These are phyloP conservation scores for Falco punctatus DNA, from an alignment of 2,113 vertebrate species.

Conservation along the genomic window DNA sequence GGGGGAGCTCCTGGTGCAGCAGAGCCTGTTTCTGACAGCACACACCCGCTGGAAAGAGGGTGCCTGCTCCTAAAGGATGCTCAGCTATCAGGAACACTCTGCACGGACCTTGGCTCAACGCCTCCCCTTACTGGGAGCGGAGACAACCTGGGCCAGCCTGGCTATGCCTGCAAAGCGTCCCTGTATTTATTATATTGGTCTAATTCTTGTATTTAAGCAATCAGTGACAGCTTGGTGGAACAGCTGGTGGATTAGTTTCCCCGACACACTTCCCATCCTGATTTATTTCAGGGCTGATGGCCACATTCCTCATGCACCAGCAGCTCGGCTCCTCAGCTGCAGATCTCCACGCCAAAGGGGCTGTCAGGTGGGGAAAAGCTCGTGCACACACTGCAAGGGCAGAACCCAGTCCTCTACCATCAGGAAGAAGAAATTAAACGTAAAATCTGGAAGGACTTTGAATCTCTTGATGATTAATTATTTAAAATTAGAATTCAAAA, in stretches of 20 bases:
- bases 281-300: neutral
- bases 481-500: neutral
- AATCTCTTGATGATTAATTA: neutral
- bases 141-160: neutral
- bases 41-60: accelerated
- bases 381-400: accelerated
- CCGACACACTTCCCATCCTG: neutral
- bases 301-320: neutral
- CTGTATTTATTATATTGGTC: accelerated
- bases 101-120: neutral
- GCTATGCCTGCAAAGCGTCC: neutral
- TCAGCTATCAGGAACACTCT: neutral
- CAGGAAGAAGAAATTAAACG: neutral
- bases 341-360: neutral
- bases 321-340: neutral
- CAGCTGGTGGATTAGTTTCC: neutral
- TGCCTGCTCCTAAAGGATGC: neutral
- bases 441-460: neutral
- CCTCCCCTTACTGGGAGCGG: accelerated
- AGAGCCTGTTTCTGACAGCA: accelerated
- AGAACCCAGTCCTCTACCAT: accelerated
- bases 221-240: neutral
- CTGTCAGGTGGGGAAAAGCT: neutral
- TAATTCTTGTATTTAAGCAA: neutral
- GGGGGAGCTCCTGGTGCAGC: neutral